Evolutionary conservation across 2,113 vertebrate genomes (phyloP), one percentile per base, ranked within the genome.

Genomic region (Anser brachyrhynchus): DNA sequence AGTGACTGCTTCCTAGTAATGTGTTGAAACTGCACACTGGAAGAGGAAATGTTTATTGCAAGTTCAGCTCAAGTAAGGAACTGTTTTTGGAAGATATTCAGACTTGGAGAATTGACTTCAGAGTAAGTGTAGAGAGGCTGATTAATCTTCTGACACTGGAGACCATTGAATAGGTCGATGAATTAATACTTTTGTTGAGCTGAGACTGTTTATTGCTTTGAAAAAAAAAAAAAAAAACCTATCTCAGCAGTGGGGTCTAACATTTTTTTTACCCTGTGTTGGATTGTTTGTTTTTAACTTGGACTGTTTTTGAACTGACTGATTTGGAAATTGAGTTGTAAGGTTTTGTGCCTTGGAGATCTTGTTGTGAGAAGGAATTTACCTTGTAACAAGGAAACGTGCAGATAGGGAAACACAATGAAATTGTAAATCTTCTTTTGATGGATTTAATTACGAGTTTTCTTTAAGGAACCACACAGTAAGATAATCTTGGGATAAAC

Each of bases 71-170:
- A 70, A 85, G 61, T 67, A 87, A 86, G 80, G 69, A 89, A 52
- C 75, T 70, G 74, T 25, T 95, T 93, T 91, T 92, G 96, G 92
- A 94, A 81, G 49, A 44, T 75, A 61, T 35, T 96, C 89, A 95
- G 0, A 66, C 58, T 25, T 58, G 31, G 69, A 90, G 46, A 33
- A 61, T 35, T 80, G 77, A 29, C 57, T 96, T 80, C 18, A 78
- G 66, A 95, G 55, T 55, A 77, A 89, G 61, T 49, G 21, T 15
- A 41, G 67, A 93, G 88, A 87, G 61, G 76, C 71, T 88, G 91
- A 87, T 93, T 76, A 65, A 82, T 91, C 35, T 61, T 87, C 59
- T 93, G 69, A 92, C 87, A 83, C 69, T 90, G 55, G 66, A 89
- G 66, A 81, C 39, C 72, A 46, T 79, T 51, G 69, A 78, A 51